Conservation (phyloP, 2,797 vertebrate species). For the Buceros bicornis region DNA sequence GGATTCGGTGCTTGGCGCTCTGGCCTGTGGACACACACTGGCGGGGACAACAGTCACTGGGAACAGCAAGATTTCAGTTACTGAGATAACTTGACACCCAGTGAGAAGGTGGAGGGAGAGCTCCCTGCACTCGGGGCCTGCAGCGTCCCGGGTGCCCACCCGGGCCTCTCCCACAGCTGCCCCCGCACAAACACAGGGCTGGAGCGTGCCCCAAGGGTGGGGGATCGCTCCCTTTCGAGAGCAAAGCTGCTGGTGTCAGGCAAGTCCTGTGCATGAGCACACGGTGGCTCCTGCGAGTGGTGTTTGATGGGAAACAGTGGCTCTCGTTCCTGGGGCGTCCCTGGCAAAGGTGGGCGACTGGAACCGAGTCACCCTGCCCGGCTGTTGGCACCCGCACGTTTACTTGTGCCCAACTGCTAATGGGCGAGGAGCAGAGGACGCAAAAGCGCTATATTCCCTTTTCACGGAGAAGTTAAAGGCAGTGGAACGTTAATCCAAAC, state of each 20-base stretch:
- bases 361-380: neutral
- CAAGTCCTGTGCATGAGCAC: too few relatives aligned
- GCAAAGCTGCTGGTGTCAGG: too few relatives aligned
- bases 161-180: neutral
- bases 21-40: constrained; percentile 11
- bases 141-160: neutral
- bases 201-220: too few relatives aligned
- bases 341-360: too few relatives aligned
- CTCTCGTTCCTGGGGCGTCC: too few relatives aligned
- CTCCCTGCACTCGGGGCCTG: neutral
- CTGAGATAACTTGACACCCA: constrained; percentile 56
- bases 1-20: constrained; percentile 57
- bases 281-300: too few relatives aligned
- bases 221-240: too few relatives aligned
- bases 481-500: neutral
- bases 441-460: neutral
- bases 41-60: constrained; percentile 50
- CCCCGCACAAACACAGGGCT: neutral
- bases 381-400: neutral
- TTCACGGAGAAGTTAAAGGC: neutral
- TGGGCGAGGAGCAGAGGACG: neutral
- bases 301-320: too few relatives aligned
- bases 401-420: neutral
- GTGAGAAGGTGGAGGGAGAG: constrained; percentile 21
- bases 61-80: constrained; percentile 56